Conservation (phyloP, 1,140 invertebrate genomes). For the Eupristina koningsbergeri region DNA sequence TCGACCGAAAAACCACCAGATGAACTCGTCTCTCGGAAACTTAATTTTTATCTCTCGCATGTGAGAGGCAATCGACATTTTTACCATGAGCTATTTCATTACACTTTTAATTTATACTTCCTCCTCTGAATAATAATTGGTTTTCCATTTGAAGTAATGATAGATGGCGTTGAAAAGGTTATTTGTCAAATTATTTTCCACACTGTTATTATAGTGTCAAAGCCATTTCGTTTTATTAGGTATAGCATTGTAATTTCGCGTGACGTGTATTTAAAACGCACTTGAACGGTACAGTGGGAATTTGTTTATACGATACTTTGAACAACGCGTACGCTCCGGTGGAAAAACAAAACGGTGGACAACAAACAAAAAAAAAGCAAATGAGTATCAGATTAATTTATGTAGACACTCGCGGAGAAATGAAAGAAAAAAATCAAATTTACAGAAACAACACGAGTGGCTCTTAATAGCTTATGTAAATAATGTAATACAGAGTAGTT, state of each 20-base stretch:
- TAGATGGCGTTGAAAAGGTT: not conserved
- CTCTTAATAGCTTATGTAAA: constrained; percentile 9
- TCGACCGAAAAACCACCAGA: not conserved
- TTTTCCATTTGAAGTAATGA: not conserved
- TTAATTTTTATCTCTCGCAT: not conserved
- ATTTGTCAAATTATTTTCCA: not conserved
- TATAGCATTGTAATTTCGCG: not conserved
- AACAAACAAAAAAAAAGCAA: too few species aligned
- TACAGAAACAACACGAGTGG: not conserved
- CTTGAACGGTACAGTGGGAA: too few species aligned
- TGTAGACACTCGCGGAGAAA: too few species aligned
- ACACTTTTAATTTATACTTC: too few species aligned
- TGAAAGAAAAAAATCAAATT: not conserved
- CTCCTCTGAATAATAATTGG: not conserved
- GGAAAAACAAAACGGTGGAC: too few species aligned
- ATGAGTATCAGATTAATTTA: too few species aligned
- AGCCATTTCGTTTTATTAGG: not conserved
- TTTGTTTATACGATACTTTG: too few species aligned
- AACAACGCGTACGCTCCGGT: too few species aligned
- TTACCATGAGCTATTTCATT: not conserved
- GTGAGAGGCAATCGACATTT: not conserved
- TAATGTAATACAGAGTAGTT: constrained; percentile 5
- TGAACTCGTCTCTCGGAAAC: not conserved
- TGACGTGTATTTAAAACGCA: too few species aligned
- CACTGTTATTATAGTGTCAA: too few species aligned